These are phyloP conservation scores for Sebastes steindachneri DNA, from an alignment of 2,797 vertebrate species.

Conservation along the genomic window DNA sequence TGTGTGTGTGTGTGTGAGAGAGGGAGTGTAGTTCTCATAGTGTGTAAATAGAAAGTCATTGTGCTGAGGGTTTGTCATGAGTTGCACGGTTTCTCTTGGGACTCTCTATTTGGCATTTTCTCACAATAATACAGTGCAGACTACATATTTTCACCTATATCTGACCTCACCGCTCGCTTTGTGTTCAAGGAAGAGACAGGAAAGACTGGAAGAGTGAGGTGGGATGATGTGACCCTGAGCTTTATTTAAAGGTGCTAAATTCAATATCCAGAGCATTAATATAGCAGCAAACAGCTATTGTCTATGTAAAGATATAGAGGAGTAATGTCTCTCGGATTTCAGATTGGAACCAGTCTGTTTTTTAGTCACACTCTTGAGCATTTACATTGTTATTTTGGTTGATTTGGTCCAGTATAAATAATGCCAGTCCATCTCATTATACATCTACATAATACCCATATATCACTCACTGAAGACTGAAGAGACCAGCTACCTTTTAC, in stretches of 20 bases:
- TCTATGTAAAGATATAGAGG: too few species aligned
- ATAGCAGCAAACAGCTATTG: too few species aligned
- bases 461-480: not conserved
- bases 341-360: too few species aligned
- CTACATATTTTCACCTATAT: not conserved
- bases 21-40: not conserved
- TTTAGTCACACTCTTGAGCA: too few species aligned
- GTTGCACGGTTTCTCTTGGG: not conserved
- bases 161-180: not conserved
- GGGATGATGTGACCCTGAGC: not conserved
- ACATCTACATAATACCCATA: not conserved
- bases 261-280: too few species aligned
- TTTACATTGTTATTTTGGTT: not conserved
- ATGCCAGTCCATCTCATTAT: not conserved
- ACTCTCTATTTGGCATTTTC: not conserved
- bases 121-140: not conserved
- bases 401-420: not conserved
- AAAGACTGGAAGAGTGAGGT: not conserved
- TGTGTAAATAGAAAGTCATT: not conserved
- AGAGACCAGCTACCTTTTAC: too few species aligned
- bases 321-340: too few species aligned
- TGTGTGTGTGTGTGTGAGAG: not conserved
- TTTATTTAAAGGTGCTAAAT: not conserved
- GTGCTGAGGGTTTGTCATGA: conserved; percentile 21
- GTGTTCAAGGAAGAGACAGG: not conserved